Conservation (phyloP, 1,140 invertebrate species). For the Plutomurus gul region DNA sequence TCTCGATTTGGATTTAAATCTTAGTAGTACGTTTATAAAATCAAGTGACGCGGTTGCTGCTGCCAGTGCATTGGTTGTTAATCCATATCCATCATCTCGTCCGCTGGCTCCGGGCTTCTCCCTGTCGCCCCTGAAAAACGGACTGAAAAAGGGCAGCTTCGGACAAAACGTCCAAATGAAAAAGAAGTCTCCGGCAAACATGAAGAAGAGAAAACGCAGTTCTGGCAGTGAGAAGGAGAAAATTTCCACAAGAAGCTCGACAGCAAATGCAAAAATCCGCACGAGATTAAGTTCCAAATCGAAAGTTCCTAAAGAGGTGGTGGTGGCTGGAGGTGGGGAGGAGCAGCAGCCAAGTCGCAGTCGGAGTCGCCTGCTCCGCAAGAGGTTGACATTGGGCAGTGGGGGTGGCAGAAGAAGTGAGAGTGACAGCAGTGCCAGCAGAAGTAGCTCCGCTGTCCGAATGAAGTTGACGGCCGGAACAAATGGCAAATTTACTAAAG, state of each 20-base stretch:
- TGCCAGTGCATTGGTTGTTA: slow-evolving; percentile 46
- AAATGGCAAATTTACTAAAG: slow-evolving; percentile 2
- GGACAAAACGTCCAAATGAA: neutral
- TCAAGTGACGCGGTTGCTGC: slow-evolving; percentile 49
- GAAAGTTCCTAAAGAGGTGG: slow-evolving; percentile 18
- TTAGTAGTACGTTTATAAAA: slow-evolving; percentile 40
- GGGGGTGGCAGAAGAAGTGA: slow-evolving; percentile 28
- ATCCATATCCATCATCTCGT: slow-evolving; percentile 20
- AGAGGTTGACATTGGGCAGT: slow-evolving; percentile 4
- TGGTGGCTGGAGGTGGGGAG: neutral
- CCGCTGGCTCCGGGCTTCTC: neutral
- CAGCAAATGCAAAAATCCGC: slow-evolving; percentile 43
- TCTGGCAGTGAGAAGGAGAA: neutral
- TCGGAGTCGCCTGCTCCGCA: slow-evolving; percentile 40
- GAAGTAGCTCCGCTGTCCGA: slow-evolving; percentile 30
- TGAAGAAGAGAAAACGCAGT: slow-evolving; percentile 13
- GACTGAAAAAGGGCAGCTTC: slow-evolving; percentile 8
- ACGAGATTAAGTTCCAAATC: slow-evolving; percentile 36
- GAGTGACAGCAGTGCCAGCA: slow-evolving; percentile 44
- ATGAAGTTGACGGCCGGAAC: neutral
- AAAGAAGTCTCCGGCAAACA: neutral
- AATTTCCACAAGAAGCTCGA: slow-evolving; percentile 30
- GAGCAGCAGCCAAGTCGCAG: slow-evolving; percentile 25
- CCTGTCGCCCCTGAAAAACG: slow-evolving; percentile 33
- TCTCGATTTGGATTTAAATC: slow-evolving; percentile 22